Percentiles rank a stretch among this genome's conserved stretches.
Conservation (phyloP, 2,888 invertebrate genomes). For the Oscheius sp. region DNA sequence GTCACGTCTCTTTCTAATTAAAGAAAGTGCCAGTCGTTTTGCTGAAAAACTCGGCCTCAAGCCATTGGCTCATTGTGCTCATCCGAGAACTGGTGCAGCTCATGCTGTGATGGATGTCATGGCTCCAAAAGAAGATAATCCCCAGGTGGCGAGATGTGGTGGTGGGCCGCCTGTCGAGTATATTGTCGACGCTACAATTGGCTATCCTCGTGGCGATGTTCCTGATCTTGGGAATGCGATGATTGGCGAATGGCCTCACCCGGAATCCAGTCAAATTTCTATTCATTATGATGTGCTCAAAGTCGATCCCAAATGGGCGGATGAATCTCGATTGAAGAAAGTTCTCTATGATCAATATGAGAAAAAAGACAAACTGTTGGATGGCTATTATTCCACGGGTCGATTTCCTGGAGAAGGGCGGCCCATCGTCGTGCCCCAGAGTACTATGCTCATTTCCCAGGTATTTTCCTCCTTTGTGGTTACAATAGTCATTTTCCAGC, state of each 20-base stretch:
- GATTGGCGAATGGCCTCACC: slow-evolving; percentile 66
- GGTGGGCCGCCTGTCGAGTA: slow-evolving; percentile 65
- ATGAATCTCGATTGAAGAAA: slow-evolving; percentile 83
- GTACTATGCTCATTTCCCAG: slow-evolving; percentile 42
- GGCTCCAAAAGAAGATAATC: slow-evolving; percentile 52
- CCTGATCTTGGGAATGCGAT: slow-evolving; percentile 52
- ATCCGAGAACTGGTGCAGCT: slow-evolving; percentile 90
- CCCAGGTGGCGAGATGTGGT: slow-evolving; percentile 45
- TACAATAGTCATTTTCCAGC: slow-evolving; percentile 43
- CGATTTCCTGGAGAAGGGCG: slow-evolving; percentile 58
- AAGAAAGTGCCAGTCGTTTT: slow-evolving; percentile 57
- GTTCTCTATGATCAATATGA: slow-evolving; percentile 89
- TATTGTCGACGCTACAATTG: slow-evolving; percentile 70
- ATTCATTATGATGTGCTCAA: slow-evolving; percentile 65
- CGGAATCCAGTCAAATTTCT: slow-evolving; percentile 52
- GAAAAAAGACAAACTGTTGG: slow-evolving; percentile 79
- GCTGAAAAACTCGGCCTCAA: slow-evolving; percentile 86
- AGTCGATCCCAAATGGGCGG: slow-evolving; percentile 73
- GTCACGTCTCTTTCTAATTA: slow-evolving; percentile 67
- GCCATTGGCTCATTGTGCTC: slow-evolving; percentile 85
- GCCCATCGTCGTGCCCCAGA: slow-evolving; percentile 47
- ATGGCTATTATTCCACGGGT: slow-evolving; percentile 66
- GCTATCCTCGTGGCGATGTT: slow-evolving; percentile 63
- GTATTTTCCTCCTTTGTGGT: too few relatives aligned
- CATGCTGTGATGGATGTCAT: slow-evolving; percentile 84